Base-by-base conservation (phyloP, 2,797 vertebrate genomes). In the Girardinus metallicus region DNA sequence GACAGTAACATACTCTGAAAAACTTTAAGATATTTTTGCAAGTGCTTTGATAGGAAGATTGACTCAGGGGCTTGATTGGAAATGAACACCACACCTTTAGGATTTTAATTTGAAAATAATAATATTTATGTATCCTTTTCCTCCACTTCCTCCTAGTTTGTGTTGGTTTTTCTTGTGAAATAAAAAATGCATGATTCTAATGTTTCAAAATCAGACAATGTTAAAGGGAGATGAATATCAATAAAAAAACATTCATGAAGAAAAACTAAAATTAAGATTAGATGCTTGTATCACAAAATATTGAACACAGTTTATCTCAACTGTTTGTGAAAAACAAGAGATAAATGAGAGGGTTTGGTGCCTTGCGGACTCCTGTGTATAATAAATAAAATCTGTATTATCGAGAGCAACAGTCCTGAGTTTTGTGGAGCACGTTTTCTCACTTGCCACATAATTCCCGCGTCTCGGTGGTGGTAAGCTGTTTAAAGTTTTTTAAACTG, bases 401-500 rank as follows among this genome's bases (percentile, higher is more conserved):
- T 26, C 21, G 43, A 41, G n/a, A 79, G 39, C 57, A 76, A 34
- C 18, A 75, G 31, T 26, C 68, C 57, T 13, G n/a, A 74, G 41
- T 34, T 41, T 11, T 74, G 75, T 81, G 49, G 46, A 74, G 68
- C 34, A 68, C 18, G 8, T 78, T 47, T 72, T 81, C 53, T 84
- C 78, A 51, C 16, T 80, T 49, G 76, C 57, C 39, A 83, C 51
- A 86, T 68, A 62, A 74, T 80, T 80, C 86, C 78, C 83, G 57
- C 74, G 78, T 76, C 75, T 55, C 73, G 80, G 78, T 81, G 78
- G 53, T 83, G 79, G n/a, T 94, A 94, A 95, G 91, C 90, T 91
- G 92, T 87, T 93, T 94, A 89, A 92, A 86, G 92, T 85, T 90
- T 87, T 79, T 89, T 79, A 89, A 83, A 85, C 85, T 86, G 83